A percentile compares a stretch with the other conserved stretches of the same genome.
Evolutionary conservation across 2,888 invertebrate species (phyloP).

Genomic region (Allolobophora icterica): DNA sequence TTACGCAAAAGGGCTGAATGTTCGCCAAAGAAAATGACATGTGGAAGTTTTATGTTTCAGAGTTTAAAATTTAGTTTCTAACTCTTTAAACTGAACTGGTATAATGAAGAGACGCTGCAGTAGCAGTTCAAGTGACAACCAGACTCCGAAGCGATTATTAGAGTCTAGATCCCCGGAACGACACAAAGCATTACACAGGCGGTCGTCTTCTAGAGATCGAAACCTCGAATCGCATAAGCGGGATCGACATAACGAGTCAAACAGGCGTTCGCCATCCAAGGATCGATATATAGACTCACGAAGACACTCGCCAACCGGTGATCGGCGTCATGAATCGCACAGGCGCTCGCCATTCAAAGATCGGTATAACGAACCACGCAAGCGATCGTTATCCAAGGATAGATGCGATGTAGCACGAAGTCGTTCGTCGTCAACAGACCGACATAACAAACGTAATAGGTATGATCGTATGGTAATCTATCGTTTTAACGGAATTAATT

Average conservation of each 20-base stretch:
- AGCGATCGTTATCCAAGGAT: neutral
- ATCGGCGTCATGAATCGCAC: neutral
- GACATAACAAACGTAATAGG: neutral
- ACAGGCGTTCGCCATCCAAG: neutral
- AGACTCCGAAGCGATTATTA: neutral
- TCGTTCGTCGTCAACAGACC: neutral
- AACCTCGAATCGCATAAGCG: neutral
- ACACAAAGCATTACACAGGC: neutral
- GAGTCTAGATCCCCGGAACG: neutral
- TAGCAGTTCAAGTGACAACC: neutral
- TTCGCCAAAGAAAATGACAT: neutral
- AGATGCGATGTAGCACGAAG: neutral
- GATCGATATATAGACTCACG: neutral
- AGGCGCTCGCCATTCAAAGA: too few relatives aligned
- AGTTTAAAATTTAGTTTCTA: neutral
- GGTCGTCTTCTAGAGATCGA: slow-evolving; percentile 4
- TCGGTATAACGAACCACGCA: neutral
- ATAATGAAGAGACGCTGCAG: neutral
- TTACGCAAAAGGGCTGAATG: neutral
- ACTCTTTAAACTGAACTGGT: neutral
- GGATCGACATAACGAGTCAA: neutral
- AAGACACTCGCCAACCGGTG: neutral
- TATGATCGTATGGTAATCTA: too few relatives aligned
- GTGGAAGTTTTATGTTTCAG: neutral
- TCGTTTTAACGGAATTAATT: too few relatives aligned